Conservation (phyloP, 2,888 invertebrate genomes). For the Toxonevra muliebris region DNA sequence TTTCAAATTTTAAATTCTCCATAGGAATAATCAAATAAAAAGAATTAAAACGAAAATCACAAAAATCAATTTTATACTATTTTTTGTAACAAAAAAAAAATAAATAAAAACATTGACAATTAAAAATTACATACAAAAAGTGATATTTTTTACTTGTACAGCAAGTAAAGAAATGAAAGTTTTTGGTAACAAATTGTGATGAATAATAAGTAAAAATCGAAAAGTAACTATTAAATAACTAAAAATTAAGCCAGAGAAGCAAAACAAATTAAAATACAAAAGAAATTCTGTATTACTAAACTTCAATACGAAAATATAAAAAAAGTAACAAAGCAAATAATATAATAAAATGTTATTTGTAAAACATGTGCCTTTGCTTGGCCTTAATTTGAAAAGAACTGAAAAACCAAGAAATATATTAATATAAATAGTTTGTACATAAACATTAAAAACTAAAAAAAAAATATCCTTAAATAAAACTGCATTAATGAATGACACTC, state of each 20-base stretch:
- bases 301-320: neutral
- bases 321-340: slow-evolving; percentile 18
- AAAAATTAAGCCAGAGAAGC: slow-evolving; percentile 24
- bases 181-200: slow-evolving; percentile 35
- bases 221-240: slow-evolving; percentile 21
- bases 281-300: slow-evolving; percentile 1
- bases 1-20: too few species aligned
- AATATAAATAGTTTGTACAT: slow-evolving; percentile 14
- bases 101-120: slow-evolving; percentile 34
- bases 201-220: slow-evolving; percentile 22
- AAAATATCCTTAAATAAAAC: neutral
- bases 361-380: slow-evolving; percentile 58
- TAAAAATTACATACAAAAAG: slow-evolving; percentile 34
- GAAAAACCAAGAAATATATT: slow-evolving; percentile 21
- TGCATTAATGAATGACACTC: neutral
- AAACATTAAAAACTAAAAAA: neutral
- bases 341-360: slow-evolving; percentile 30
- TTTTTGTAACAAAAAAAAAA: slow-evolving; percentile 33
- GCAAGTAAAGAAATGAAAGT: slow-evolving; percentile 25
- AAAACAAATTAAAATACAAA: slow-evolving; percentile 24
- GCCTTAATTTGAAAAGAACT: slow-evolving; percentile 51
- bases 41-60: slow-evolving; percentile 19
- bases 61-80: slow-evolving; percentile 34
- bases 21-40: slow-evolving; percentile 35
- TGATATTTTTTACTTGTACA: slow-evolving; percentile 37